Conservation (phyloP, 2,888 invertebrate species). For the Aelia acuminata region DNA sequence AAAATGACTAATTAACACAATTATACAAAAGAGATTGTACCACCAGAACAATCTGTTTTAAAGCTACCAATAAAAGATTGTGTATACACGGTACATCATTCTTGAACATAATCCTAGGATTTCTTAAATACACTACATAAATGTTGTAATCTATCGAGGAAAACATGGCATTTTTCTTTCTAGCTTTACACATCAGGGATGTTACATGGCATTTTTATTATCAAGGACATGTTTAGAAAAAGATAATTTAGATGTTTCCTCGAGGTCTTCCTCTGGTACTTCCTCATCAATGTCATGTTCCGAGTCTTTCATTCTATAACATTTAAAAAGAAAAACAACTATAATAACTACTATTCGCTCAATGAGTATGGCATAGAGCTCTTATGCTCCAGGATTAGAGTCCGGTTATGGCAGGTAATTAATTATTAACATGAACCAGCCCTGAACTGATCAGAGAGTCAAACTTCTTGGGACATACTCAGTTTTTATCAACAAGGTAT, state of each 20-base stretch:
- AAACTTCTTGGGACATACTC: too few relatives aligned
- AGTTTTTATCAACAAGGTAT: too few relatives aligned
- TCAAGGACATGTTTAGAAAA: slow-evolving; percentile 54
- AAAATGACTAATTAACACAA: background rate
- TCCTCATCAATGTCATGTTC: slow-evolving; percentile 52
- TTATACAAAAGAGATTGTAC: slow-evolving; percentile 2
- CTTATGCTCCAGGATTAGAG: too few relatives aligned
- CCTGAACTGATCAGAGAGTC: too few relatives aligned
- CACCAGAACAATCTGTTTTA: background rate
- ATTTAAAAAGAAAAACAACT: background rate
- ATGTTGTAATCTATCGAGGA: background rate
- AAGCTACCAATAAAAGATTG: background rate
- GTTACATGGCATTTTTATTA: slow-evolving; percentile 48
- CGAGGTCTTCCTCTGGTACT: slow-evolving; percentile 36
- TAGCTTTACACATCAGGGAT: background rate
- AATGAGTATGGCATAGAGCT: too few relatives aligned
- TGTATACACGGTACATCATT: background rate
- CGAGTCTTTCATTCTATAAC: slow-evolving; percentile 43
- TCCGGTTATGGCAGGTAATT: too few relatives aligned
- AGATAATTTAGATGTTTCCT: slow-evolving; percentile 43
- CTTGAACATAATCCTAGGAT: background rate
- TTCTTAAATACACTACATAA: background rate
- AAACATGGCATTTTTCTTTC: slow-evolving; percentile 30
- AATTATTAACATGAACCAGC: too few relatives aligned
- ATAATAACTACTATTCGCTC: too few relatives aligned